Evolutionary conservation across 2,888 invertebrate species (phyloP), one percentile per base, ranked within the genome.

Genomic region (Melanchra persicariae): DNA sequence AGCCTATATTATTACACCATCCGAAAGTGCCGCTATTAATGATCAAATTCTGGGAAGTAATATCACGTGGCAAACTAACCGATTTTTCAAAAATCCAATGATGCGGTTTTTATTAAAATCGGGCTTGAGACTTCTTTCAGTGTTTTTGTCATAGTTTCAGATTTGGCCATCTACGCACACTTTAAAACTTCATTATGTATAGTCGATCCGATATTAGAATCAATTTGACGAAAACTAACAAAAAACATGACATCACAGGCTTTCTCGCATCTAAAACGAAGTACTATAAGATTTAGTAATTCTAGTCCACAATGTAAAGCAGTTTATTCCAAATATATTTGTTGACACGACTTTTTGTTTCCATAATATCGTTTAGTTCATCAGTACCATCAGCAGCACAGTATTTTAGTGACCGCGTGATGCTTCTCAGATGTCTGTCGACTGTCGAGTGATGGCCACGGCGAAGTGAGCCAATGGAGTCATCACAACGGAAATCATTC

Each of bases 371-470:
- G 74, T 78, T 74, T 82, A 87, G 88, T 87, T 88, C 86, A 90
- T 91, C 89, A 92, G 91, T 91, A 91, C 85, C 87, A 87, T 88
- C 86, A 90, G 90, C 89, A 92, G 92, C 91, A 92, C 91, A 91
- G 82, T 88, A 87, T 78, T 87, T 87, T 88, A 90, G 89, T 85
- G 83, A 77, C 79, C 77, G 81, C 79, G 87, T 91, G 91, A 89
- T 91, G 89, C 89, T 87, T 91, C 90, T 89, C 91, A 88, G 88
- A 89, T 87, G 73, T 84, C 85, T 86, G 88, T 89, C 89, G 87
- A 88, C 90, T 91, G 91, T 91, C 58, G 7, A 63, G 17, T 52
- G 8, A 34, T 19, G 24, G 30, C 49, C 64, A 51, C 51, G 24
- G 37, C 17, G 34, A 26, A 79, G 64, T 73, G 73, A 79, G 40